These are phyloP conservation scores for Psettodes erumei DNA, from an alignment of 2,113 vertebrate species.

Conservation along the genomic window DNA sequence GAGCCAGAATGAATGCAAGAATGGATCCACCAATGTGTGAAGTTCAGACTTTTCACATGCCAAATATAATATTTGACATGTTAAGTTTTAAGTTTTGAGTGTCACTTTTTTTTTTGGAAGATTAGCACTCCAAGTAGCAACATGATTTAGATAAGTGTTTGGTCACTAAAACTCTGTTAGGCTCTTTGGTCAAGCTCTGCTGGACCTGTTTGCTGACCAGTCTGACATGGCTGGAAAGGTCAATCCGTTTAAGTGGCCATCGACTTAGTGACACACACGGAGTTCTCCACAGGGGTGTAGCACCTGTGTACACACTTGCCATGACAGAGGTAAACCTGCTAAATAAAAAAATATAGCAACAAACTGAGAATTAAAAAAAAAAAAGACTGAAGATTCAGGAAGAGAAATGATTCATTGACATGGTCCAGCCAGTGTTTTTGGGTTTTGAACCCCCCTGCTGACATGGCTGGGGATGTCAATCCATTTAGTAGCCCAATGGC, in stretches of 20 bases:
- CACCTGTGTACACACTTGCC: background rate
- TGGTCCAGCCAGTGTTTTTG: background rate
- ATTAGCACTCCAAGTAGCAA: background rate
- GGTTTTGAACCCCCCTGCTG: background rate
- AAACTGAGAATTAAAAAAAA: background rate
- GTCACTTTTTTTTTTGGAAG: background rate
- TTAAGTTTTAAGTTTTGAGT: background rate
- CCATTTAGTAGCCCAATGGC: constrained; percentile 31
- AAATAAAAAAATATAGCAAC: background rate
- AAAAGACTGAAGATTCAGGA: background rate
- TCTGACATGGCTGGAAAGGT: constrained; percentile 56
- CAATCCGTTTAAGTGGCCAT: constrained; percentile 64
- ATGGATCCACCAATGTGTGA: background rate
- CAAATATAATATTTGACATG: background rate
- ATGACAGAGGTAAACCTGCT: background rate
- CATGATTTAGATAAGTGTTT: constrained; percentile 18
- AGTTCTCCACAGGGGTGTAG: background rate
- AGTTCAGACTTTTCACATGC: background rate
- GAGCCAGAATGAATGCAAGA: no score
- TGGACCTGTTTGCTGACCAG: constrained; percentile 40
- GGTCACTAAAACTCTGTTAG: background rate
- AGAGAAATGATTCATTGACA: background rate
- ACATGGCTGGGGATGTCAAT: constrained; percentile 28
- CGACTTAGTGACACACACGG: constrained; percentile 40
- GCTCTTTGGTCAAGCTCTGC: constrained; percentile 31